Base-by-base conservation (phyloP, 2,797 vertebrate species). In the Botia kubotai region DNA sequence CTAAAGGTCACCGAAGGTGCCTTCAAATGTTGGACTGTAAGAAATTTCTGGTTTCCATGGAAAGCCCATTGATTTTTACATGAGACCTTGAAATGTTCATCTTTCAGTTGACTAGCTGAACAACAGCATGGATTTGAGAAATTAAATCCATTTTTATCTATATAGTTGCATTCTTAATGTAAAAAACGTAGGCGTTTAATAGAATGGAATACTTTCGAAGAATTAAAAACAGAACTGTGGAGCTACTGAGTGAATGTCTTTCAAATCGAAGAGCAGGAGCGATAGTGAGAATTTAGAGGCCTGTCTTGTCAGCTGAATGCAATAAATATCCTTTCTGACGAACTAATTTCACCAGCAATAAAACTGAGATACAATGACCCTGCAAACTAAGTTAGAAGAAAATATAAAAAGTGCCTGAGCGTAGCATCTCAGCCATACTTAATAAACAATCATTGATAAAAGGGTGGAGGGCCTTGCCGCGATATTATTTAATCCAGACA, bases 41-140 rank as follows among this genome's bases (percentile, higher is more conserved):
- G 72, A 50, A 68, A 13, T 13, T 43, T 71, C 60, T 12, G 21
- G 55, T 71, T 72, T 81, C 62, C 55, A 65, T 72, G 57, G 46
- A 63, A 23, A 71, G 29, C 11, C 29, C 65, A 79, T 79, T 83
- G 83, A 83, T 79, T 83, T 76, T 80, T 48, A 63, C 48, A 62
- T 80, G 70, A 83, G 76, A 50, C 81, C 81, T 83, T 83, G 69
- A 79, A 69, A 76, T 60, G 71, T 81, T 85, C 57, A 70, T 39
- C 55, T 79, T 84, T 78, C 48, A 65, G 11, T 33, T 80, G 74
- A 82, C 68, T 67, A 68, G 66, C 65, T 81, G 26, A 60, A 70
- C 58, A 58, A 67, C 33, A 72, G 5, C 58, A 63, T 67, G 43
- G 46, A 82, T 62, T n/a, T 48, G 23, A 46, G 23, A 55, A 68